These are phyloP conservation scores for Propithecus perrieri DNA, from an alignment of 2,797 vertebrate species.

Conservation along the genomic window DNA sequence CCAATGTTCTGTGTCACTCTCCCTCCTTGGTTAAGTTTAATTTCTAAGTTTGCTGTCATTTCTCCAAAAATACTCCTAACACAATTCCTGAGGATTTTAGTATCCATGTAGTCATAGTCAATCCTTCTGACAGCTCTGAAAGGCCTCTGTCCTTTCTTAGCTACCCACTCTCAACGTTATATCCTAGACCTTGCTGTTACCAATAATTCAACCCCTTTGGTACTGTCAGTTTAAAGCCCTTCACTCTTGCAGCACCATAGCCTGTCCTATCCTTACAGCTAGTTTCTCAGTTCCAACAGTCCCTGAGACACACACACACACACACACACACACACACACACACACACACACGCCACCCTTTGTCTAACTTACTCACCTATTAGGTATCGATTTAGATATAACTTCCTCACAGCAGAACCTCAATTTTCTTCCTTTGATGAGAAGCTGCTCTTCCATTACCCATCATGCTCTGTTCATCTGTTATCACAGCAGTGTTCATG, in stretches of 20 bases:
- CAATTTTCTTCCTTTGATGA: not conserved
- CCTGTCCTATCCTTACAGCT: not conserved
- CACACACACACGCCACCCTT: not conserved
- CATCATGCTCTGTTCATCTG: not conserved
- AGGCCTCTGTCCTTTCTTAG: not conserved
- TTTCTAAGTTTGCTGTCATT: not conserved
- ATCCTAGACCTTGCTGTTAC: not conserved
- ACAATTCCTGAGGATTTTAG: not conserved
- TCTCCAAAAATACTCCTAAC: not conserved
- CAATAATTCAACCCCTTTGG: not conserved
- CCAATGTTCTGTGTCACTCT: not conserved
- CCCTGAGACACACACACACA: not conserved
- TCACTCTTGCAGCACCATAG: not conserved
- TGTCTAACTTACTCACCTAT: not conserved
- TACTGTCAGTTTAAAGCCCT: not conserved
- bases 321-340: no score
- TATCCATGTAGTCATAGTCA: not conserved
- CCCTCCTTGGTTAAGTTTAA: not conserved
- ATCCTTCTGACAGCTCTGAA: not conserved
- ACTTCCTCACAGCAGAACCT: not conserved
- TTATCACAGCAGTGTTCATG: not conserved
- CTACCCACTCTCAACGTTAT: not conserved
- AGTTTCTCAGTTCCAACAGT: not conserved
- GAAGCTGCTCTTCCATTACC: not conserved
- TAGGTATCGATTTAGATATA: not conserved